phyloP scores from a whole-genome alignment of 2,113 vertebrate species.

The Poeciliopsis prolifica region DNA sequence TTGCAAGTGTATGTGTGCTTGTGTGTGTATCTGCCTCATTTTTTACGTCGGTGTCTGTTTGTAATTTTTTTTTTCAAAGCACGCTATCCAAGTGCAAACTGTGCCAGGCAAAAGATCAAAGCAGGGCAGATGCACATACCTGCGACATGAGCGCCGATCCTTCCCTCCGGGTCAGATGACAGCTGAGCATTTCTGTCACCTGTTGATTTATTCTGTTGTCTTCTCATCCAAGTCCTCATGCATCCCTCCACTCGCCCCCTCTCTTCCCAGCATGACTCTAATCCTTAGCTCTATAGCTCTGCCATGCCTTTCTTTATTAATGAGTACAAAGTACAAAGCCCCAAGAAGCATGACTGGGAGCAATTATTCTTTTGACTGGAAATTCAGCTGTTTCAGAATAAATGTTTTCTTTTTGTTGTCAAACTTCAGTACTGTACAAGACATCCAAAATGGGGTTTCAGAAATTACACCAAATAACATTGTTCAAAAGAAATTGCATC shows the following conservation, averaged over 20 bases:
- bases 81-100: slow-evolving; percentile 57
- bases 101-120: slow-evolving; percentile 81
- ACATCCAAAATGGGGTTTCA: background rate
- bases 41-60: slow-evolving; percentile 57
- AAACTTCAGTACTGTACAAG: slow-evolving; percentile 4
- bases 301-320: slow-evolving; percentile 33
- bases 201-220: slow-evolving; percentile 77
- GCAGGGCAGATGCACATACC: slow-evolving; percentile 77
- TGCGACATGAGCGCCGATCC: slow-evolving; percentile 75
- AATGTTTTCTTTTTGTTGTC: slow-evolving; percentile 6
- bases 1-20: slow-evolving; percentile 60
- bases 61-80: slow-evolving; percentile 57
- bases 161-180: slow-evolving; percentile 77
- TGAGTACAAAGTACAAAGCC: slow-evolving; percentile 32
- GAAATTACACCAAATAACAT: background rate
- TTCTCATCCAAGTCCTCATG: slow-evolving; percentile 34
- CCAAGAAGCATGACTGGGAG: slow-evolving; percentile 27
- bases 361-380: slow-evolving; percentile 29
- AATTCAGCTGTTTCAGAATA: slow-evolving; percentile 20
- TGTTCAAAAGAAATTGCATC: background rate
- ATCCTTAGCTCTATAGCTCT: slow-evolving; percentile 28
- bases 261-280: slow-evolving; percentile 24
- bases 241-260: background rate
- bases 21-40: slow-evolving; percentile 53
- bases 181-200: slow-evolving; percentile 80